Evolutionary conservation across 2,888 invertebrate species (phyloP), one percentile per base, ranked within the genome.

Genomic region (Sabatieria punctata): DNA sequence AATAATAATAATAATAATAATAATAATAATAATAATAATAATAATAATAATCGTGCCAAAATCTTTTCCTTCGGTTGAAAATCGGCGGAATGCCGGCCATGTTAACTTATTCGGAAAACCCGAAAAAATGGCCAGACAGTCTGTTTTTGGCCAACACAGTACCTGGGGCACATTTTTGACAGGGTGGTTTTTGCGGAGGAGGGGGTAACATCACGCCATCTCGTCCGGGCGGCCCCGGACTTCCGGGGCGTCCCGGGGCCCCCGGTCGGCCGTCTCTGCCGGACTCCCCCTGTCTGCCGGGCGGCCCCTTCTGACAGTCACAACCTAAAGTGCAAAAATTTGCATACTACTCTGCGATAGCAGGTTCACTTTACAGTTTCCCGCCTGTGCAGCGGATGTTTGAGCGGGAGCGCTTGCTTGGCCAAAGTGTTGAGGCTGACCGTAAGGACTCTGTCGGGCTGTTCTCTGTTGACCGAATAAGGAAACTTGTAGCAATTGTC

Each of bases 191-290:
- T 3, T 33, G 43, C 23, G 43, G 43, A 15, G 43, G 35, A 22
- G 43, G 22, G 15, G 43, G 43, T 13, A 43, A 36, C 15, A 43
- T 15, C 4, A 33, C 11, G 4, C 43, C 43, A 18, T 43, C 43
- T 6, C 43, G 35, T 6, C 47, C 47, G 21, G 47, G 47, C 22
- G 41, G 36, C 15, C 47, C 47, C 19, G 47, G 41, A 26, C 25
- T 46, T 6, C 48, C 48, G 11, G 47, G 42, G 3, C 47, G 18
- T 30, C 42, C 41, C 18, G 42, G 36, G 2, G 42, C 47, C 4
- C 45, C 38, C 22, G 43, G 45, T 18, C 48, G 45, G 3, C 42
- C 42, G 22, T 41, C 47, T 13, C 47, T 26, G 19, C 41, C 46
- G 3, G 47, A 45, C 18, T 27, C 35, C 19, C 47, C 47, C 13